These are phyloP conservation scores for Mus caroli DNA, from an alignment of 2,797 vertebrate species.

Conservation along the genomic window DNA sequence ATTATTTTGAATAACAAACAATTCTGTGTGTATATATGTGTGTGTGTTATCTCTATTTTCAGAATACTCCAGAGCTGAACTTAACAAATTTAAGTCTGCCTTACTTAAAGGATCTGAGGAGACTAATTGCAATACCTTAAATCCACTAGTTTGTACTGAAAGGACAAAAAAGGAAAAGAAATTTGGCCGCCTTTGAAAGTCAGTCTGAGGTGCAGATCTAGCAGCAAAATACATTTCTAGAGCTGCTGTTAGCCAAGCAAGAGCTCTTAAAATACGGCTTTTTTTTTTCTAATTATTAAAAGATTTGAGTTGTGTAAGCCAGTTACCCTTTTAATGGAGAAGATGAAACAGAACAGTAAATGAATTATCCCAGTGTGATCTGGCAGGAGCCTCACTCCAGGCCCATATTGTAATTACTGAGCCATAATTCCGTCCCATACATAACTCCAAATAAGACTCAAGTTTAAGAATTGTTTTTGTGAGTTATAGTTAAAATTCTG, in stretches of 20 bases:
- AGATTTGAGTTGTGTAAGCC: background rate
- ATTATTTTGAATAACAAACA: slow-evolving; percentile 55
- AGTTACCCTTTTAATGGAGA: slow-evolving; percentile 37
- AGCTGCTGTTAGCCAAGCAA: slow-evolving; percentile 35
- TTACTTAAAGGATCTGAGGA: slow-evolving; percentile 14
- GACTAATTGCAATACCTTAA: background rate
- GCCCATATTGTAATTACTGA: background rate
- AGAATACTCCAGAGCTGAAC: slow-evolving; percentile 18
- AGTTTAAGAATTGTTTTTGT: slow-evolving; percentile 40
- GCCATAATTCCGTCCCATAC: background rate
- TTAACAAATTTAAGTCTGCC: background rate
- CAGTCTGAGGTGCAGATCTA: background rate
- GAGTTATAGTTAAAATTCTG: slow-evolving; percentile 47
- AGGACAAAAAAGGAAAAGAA: background rate
- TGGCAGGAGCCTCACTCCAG: background rate
- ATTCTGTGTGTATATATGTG: background rate
- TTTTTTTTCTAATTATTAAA: background rate
- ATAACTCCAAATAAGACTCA: background rate
- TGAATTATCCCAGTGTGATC: background rate
- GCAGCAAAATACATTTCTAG: slow-evolving; percentile 35
- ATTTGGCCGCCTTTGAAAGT: slow-evolving; percentile 34
- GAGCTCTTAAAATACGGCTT: background rate
- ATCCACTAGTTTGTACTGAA: slow-evolving; percentile 13
- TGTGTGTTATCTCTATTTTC: slow-evolving; percentile 38
- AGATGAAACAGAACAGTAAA: slow-evolving; percentile 19